Percentiles rank a stretch among this genome's conserved stretches.
phyloP scores from a whole-genome alignment of 2,797 vertebrate genomes.

The Sphenodon punctatus region DNA sequence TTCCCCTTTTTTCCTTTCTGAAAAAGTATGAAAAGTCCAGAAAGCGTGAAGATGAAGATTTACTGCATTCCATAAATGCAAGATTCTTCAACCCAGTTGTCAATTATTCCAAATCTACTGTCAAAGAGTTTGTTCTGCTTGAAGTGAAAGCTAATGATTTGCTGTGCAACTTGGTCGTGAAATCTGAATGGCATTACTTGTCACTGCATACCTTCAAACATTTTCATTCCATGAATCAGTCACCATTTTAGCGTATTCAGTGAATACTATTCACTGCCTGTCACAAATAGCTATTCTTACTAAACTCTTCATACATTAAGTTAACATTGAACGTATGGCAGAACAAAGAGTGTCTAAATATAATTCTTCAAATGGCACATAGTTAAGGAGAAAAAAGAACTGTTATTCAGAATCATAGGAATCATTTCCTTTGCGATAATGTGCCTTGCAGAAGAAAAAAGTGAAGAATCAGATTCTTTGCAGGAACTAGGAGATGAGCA shows the following conservation, averaged over 20 bases:
- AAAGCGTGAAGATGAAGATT: neutral
- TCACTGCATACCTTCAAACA: neutral
- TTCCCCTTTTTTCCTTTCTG: neutral
- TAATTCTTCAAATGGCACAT: neutral
- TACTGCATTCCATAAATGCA: neutral
- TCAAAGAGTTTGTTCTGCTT: slow-evolving; percentile 8
- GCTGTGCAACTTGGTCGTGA: neutral
- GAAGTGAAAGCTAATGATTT: slow-evolving; percentile 26
- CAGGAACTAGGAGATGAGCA: too few species aligned
- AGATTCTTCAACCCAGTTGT: neutral
- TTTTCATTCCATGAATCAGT: neutral
- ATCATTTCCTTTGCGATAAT: neutral
- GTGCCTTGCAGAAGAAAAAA: neutral
- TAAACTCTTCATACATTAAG: neutral
- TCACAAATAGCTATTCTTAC: too few species aligned
- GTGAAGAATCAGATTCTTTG: neutral
- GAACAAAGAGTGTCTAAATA: neutral
- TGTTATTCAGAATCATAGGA: neutral
- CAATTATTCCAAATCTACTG: neutral
- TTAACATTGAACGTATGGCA: neutral
- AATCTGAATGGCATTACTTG: neutral
- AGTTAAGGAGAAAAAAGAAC: neutral
- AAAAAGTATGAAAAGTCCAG: neutral
- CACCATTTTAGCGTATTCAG: neutral
- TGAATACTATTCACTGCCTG: neutral